Evolutionary conservation across 2,113 vertebrate genomes (phyloP), one percentile per base, ranked within the genome.

Genomic region (Osmerus eperlanus): DNA sequence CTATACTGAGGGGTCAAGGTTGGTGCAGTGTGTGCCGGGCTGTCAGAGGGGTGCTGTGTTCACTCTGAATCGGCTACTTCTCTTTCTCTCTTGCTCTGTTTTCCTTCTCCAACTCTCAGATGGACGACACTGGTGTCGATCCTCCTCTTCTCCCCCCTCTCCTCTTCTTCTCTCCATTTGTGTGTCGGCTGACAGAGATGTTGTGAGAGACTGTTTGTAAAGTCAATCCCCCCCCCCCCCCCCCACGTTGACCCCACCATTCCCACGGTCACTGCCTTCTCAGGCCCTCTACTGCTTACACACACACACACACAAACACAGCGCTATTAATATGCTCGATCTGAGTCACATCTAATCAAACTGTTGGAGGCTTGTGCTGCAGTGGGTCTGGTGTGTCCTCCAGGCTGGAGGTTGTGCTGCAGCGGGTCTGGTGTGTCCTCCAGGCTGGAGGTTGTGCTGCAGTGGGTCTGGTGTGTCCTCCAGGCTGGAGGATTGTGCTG

Each of bases 161-260:
- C 63, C 2, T 13, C 56, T 72, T 70, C 70, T 36, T 65, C 70
- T 76, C 67, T 68, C 6, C 4, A 63, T 72, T 56, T 54, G 29
- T 52, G 53, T 65, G 58, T 61, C 36, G 19, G 18, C 11, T 60
- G 64, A 62, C 79, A 60, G n/a, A 70, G 83, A 77, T 80, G 75
- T 80, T 81, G 81, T 71, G 75, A 85, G 77, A 81, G 78, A 77
- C 62, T 90, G 87, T 91, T 90, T 90, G 85, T 85, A 85, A 84
- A 90, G 90, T 86, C 87, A 76, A 71, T 60, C 82, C 82, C 80
- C 75, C 58, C 21, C 72, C 62, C 62, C 21, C 71, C 76, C 53
- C 62, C 65, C 16, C 32, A 18, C 69, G 55, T 68, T 76, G 83
- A 86, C 87, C 85, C 78, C 68, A 4, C 8, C 53, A 78, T 92